Conservation (phyloP, 2,113 vertebrate genomes). For the Bos taurus region ARS-UCD2.0 NC_037333.1:50297001-50297500, state of each 20-base stretch:
- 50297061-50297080: not conserved
- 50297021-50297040: constrained; percentile 22
- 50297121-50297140: not conserved
- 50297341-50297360: not conserved
- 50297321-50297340: not conserved
- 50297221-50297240: not conserved
- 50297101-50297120: not conserved
- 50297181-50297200: not conserved
- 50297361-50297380: not conserved
- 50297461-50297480: constrained; percentile 43
- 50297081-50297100: not conserved
- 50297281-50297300: not conserved
- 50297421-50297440: constrained; percentile 22
- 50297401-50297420: not conserved
- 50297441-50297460: constrained; percentile 41
- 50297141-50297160: not conserved
- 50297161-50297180: not conserved
- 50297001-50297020: constrained; percentile 33
- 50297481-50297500: constrained; percentile 39
- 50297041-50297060: not conserved
- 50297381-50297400: not conserved
- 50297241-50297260: not conserved
- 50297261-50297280: not conserved
- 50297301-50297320: not conserved
- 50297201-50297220: not conserved